Base-by-base conservation (phyloP, 2,797 vertebrate genomes). In the Urophycis tenuis region DNA sequence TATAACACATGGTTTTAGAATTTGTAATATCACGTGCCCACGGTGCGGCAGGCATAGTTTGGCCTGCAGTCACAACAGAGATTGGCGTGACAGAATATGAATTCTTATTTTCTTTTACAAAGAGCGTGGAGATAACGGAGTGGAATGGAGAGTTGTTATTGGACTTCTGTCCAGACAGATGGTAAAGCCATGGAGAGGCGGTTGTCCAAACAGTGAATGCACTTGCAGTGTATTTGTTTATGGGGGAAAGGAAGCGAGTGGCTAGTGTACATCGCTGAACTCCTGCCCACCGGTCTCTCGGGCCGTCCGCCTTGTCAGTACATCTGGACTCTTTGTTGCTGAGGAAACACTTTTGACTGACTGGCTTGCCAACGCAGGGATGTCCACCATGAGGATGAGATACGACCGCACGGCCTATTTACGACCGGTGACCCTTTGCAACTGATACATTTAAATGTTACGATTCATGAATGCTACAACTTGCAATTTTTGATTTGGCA, bases 111-210 rank as follows among this genome's bases (percentile, higher is more conserved):
- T 71, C 6, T 32, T 71, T 17, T 71, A 30, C 29, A 8, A 22
- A 71, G 67, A 30, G 30, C 17, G 69, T 33, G 15, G 31, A 5
- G 31, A 79, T 81, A 77, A 77, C 77, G 78, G 74, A 78, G 73
- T 72, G 71, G 74, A 81, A 81, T 79, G 86, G 15, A 79, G 80
- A 34, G 31, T 74, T 80, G 77, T 76, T 73, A 49, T 82, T 17
- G 74, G 77, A 64, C 77, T 84, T 86, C 76, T 85, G 83, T 81
- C 72, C 73, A 75, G 77, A 81, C 90, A 89, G 82, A 87, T 90
- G 89, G 87, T 80, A 90, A 92, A 92, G 77, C 85, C 83, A 88
- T 91, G 84, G 79, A 31, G 73, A 31, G 73, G 81, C 79, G 19
- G 17, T 79, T 75, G 74, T 86, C 82, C 86, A 91, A 82, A 80